Evolutionary conservation across 2,888 invertebrate genomes (phyloP), one percentile per base, ranked within the genome.

Genomic region (Clusia tigrina): DNA sequence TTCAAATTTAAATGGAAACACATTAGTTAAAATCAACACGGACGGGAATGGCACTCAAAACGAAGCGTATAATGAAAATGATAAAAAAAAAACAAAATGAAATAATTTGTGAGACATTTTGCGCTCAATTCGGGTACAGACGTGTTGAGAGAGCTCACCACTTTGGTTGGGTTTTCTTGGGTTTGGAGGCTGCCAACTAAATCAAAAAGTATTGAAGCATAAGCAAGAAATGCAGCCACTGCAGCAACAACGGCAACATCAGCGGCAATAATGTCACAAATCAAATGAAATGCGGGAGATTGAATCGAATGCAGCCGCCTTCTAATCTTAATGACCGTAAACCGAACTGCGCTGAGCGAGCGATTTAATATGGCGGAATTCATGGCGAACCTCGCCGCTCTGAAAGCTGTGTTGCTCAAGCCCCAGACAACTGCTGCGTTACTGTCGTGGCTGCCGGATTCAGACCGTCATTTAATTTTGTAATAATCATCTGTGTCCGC

Each of bases 281-380:
- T 54, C 58, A 63, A 54, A 54, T 37, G 51, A 54, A 58, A 51
- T 55, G 55, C 58, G 55, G 63, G 32, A 63, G 63, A 63, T 63
- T 63, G 63, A 63, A 58, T 58, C 25, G 51, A 58, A 15, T 46
- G 37, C 18, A 17, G 42, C 57, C 54, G 23, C 9, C 26, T 12
- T 17, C 53, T n/a, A 51, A 17, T 17, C 51, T 56, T 9, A 32
- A 32, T 32, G 56, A 42, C 48, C 51, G 17, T 32, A 48, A n/a
- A n/a, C n/a, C n/a, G n/a, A n/a, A n/a, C n/a, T n/a, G n/a, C n/a
- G 52, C 51, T 37, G 55, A 26, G 5, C 32, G 6, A 60, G 57
- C 46, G 62, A 62, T 42, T 54, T 62, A 62, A 62, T 62, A 62
- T 62, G 62, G 62, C 57, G 57, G 54, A 57, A 58, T 62, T 60